These are phyloP conservation scores for Hoplostethus atlanticus DNA, from an alignment of 2,797 vertebrate genomes.

Conservation along the genomic window DNA sequence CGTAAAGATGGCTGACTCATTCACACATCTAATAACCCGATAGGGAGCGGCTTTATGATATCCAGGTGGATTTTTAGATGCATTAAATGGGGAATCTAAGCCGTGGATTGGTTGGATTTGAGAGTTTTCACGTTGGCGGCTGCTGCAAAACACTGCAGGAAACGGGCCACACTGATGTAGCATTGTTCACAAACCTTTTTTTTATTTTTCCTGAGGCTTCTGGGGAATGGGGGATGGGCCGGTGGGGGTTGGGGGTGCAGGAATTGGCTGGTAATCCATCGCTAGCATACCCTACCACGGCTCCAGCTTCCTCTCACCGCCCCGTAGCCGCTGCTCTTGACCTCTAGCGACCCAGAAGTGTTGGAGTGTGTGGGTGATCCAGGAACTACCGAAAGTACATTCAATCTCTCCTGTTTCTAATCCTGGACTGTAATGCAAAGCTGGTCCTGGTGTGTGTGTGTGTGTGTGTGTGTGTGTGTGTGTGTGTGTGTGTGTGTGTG, in stretches of 20 bases:
- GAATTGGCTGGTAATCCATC: slow-evolving; percentile 34
- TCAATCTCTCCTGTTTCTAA: slow-evolving; percentile 33
- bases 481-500: slow-evolving; percentile 2
- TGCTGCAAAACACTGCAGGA: neutral
- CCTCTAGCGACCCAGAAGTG: slow-evolving; percentile 5
- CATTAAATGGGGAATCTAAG: slow-evolving; percentile 16
- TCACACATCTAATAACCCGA: slow-evolving; percentile 20
- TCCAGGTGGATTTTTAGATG: slow-evolving; percentile 36
- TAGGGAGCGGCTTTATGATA: slow-evolving; percentile 24
- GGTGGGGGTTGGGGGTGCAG: neutral
- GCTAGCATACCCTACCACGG: slow-evolving; percentile 8
- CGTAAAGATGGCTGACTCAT: slow-evolving; percentile 38
- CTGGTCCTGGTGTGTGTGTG: slow-evolving; percentile 3
- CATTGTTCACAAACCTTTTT: no score
- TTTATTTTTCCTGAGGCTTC: no score
- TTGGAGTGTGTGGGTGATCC: slow-evolving; percentile 16
- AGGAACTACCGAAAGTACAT: slow-evolving; percentile 23
- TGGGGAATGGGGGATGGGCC: neutral
- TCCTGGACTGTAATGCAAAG: slow-evolving; percentile 15
- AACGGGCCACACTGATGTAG: no score
- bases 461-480: slow-evolving; percentile 12
- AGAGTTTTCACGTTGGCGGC: no score
- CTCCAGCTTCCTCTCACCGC: slow-evolving; percentile 5
- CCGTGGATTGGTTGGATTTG: neutral
- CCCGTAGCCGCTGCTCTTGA: neutral